Base-by-base conservation (phyloP, 1,140 invertebrate species). In the Euglossa dilemma region DNA sequence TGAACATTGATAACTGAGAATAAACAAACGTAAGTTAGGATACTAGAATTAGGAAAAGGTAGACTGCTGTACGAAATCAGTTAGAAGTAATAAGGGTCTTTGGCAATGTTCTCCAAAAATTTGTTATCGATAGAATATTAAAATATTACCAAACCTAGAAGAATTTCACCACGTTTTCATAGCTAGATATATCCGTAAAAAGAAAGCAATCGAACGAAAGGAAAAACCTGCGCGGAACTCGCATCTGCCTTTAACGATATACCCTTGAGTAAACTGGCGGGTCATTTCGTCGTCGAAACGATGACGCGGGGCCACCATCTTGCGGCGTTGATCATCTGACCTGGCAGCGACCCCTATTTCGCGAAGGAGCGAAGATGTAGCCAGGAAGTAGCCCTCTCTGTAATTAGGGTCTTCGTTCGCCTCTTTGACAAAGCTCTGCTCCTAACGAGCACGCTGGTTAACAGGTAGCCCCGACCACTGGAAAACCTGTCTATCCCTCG, bases 331-430 rank as follows among this genome's bases (percentile, higher is more conserved):
- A 67, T 87, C 81, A 76, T 71, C 76, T 79, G 67, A 80, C 76
- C 83, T 73, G 43, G 47, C 45, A 57, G 54, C 63, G 74, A 69
- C 47, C 81, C 84, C 67, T 84, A 84, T 87, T 85, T 66, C 71
- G 72, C 71, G 73, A 72, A 70, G 79, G 71, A 80, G 69, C 59
- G 59, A 78, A 57, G 78, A 80, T 77, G 72, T 63, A 57, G 85
- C 69, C 84, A 85, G 89, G 85, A 91, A 91, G 89, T 90, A 85
- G 85, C 83, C 83, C 72, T 64, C 85, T 86, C 90, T 92, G 90
- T 92, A 92, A 92, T 92, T 92, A 92, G 87, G 85, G 89, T 92
- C 91, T 92, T 91, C 86, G 83, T 88, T 90, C 86, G 83, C 36
- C 84, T 87, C 90, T 91, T 91, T 92, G 90, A 89, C 87, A 81